Evolutionary conservation across 2,797 vertebrate genomes (phyloP), one percentile per base, ranked within the genome.

Genomic region (Arrhamphus sclerolepis): DNA sequence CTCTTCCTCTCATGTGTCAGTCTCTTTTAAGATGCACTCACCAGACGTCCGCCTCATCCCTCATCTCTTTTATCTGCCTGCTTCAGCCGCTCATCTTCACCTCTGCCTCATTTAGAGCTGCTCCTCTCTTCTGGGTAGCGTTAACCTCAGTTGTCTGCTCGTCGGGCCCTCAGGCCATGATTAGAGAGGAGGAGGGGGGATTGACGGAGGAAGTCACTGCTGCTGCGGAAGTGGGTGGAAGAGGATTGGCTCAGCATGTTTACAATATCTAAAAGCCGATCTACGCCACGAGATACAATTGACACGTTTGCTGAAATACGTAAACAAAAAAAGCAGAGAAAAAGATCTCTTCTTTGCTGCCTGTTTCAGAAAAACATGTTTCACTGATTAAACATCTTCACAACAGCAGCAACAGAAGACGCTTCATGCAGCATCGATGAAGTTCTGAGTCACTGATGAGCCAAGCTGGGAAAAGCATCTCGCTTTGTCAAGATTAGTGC

Each of bases 61-160:
- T 81, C 79, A 68, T 78, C 64, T 69, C 77, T 81, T 85, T 88
- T 83, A 88, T 90, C 83, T 82, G 78, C 73, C 74, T 72, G 79
- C 78, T 87, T 86, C 82, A 78, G 73, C 75, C 60, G 46, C 67
- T 86, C 82, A 81, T 69, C 81, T 79, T 89, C 83, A 87, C 89
- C 86, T 87, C 78, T 70, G 77, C 82, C 80, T 89, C 83, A 83
- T 88, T 88, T 87, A 87, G 82, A 84, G 79, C 77, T 50, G 71
- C 74, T 78, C 62, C 66, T 65, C 52, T 87, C 80, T 77, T 84
- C 80, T 0, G 54, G 85, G 81, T 72, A 88, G 77, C 26, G 66
- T 86, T 88, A 87, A 89, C 88, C 87, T 79, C 77, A 69, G 82
- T 75, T 60, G 42, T 75, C 70, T 47, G 29, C 74, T 81, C 56